Evolutionary conservation across 2,888 invertebrate species (phyloP).

Genomic region (Machimus rusticus): DNA sequence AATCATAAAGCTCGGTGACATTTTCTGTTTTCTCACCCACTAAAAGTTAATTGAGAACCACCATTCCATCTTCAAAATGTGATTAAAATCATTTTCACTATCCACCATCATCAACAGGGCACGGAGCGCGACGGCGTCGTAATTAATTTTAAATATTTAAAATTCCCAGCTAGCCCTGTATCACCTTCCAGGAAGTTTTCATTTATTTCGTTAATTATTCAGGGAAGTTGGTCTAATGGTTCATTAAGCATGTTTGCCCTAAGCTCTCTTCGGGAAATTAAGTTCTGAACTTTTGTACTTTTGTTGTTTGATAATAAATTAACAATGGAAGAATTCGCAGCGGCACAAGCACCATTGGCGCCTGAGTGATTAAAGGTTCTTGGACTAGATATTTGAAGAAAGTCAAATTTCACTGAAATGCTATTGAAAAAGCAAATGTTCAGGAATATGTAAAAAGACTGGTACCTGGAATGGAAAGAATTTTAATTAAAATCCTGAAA

Average conservation of each 20-base stretch:
- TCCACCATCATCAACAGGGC: background rate
- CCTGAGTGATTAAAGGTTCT: background rate
- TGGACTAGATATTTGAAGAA: background rate
- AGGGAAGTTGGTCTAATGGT: background rate
- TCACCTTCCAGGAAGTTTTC: background rate
- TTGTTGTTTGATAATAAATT: background rate
- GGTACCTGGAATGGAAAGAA: background rate
- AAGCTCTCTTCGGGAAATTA: conserved; percentile 2
- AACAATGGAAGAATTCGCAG: background rate
- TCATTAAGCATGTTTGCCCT: background rate
- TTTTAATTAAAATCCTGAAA: background rate
- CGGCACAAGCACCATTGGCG: background rate
- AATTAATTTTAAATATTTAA: conserved; percentile 19
- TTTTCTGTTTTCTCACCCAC: background rate
- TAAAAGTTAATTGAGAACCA: background rate
- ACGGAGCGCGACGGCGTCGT: background rate
- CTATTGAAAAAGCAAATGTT: background rate
- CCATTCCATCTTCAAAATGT: background rate
- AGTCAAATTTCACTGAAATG: background rate
- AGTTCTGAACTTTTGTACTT: background rate
- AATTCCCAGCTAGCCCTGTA: background rate
- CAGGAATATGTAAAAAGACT: background rate
- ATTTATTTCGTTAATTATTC: background rate
- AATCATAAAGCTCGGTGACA: background rate
- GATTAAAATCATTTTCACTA: conserved; percentile 16